phyloP scores from a whole-genome alignment of 2,113 vertebrate species.

The Pelvicachromis taeniatus region DNA sequence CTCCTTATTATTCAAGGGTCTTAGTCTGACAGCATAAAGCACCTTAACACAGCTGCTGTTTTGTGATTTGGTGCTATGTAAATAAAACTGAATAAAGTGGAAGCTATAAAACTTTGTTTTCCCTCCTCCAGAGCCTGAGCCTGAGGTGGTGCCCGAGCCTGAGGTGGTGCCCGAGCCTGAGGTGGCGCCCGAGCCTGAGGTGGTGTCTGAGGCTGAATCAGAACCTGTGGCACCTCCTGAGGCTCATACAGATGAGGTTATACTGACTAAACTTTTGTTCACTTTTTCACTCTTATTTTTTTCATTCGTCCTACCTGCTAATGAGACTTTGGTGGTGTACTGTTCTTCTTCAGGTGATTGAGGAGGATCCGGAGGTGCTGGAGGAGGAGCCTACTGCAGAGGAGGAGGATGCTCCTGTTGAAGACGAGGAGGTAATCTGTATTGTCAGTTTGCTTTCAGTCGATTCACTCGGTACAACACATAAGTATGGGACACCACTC shows the following conservation, averaged over 20 bases:
- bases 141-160: background rate
- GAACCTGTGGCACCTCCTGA: background rate
- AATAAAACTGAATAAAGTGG: too few species aligned
- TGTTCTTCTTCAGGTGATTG: conserved; percentile 24
- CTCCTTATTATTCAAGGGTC: background rate
- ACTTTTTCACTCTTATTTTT: background rate
- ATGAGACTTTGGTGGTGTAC: background rate
- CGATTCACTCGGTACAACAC: too few species aligned
- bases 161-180: background rate
- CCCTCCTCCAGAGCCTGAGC: conserved; percentile 12
- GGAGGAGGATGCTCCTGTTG: conserved; percentile 1
- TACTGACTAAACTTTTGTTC: background rate
- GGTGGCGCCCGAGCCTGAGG: background rate
- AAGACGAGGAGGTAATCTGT: conserved; percentile 4
- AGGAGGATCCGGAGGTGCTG: conserved; percentile 63
- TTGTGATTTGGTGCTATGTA: too few species aligned
- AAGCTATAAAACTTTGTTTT: background rate
- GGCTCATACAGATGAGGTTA: background rate
- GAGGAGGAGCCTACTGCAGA: conserved; percentile 19
- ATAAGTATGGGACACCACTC: too few species aligned
- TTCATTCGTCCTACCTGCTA: background rate
- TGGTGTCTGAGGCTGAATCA: background rate
- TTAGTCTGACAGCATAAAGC: background rate
- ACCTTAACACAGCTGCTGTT: too few species aligned
- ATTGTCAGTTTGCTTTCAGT: too few species aligned